These are phyloP conservation scores for Dipodomys merriami DNA, from an alignment of 2,113 vertebrate genomes.

Conservation along the genomic window DNA sequence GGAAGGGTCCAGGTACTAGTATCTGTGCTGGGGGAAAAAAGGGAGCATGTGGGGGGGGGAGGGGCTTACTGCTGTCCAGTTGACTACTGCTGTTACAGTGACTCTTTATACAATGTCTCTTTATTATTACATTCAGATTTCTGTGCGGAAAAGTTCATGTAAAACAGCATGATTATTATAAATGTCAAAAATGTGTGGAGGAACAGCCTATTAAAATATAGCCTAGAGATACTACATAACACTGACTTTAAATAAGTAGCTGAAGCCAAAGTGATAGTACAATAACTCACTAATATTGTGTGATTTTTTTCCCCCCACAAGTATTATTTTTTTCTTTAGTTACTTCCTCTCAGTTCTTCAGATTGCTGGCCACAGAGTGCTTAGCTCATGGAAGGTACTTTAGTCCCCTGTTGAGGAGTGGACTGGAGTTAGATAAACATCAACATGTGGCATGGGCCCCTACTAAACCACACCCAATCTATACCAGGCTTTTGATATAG, in stretches of 20 bases:
- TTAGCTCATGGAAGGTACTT: slow-evolving; percentile 3
- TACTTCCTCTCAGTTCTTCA: slow-evolving; percentile 35
- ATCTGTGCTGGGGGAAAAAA: not conserved
- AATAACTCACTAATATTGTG: slow-evolving; percentile 77
- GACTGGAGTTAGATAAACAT: not conserved
- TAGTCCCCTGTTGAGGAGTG: not conserved
- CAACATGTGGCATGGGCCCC: not conserved
- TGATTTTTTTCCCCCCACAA: slow-evolving; percentile 72
- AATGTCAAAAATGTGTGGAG: slow-evolving; percentile 79
- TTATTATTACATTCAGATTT: slow-evolving; percentile 74
- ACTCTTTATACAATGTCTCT: slow-evolving; percentile 61
- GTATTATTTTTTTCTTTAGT: slow-evolving; percentile 77
- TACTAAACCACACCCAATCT: not conserved
- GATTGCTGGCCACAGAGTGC: not conserved
- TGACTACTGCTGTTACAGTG: slow-evolving; percentile 62
- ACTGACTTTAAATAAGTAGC: slow-evolving; percentile 81
- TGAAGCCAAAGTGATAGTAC: slow-evolving; percentile 74
- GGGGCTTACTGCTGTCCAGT: slow-evolving; percentile 50
- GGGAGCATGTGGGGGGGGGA: not conserved
- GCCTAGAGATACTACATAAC: slow-evolving; percentile 73
- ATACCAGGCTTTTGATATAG: not conserved
- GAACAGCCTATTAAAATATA: slow-evolving; percentile 82
- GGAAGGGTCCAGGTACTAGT: slow-evolving; percentile 53
- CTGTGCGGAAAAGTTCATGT: slow-evolving; percentile 73
- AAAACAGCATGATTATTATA: slow-evolving; percentile 80